Percentiles rank a stretch among this genome's conserved stretches.
Evolutionary conservation across 1,140 invertebrate genomes (phyloP).

Genomic region (Bradysia coprophila): DNA sequence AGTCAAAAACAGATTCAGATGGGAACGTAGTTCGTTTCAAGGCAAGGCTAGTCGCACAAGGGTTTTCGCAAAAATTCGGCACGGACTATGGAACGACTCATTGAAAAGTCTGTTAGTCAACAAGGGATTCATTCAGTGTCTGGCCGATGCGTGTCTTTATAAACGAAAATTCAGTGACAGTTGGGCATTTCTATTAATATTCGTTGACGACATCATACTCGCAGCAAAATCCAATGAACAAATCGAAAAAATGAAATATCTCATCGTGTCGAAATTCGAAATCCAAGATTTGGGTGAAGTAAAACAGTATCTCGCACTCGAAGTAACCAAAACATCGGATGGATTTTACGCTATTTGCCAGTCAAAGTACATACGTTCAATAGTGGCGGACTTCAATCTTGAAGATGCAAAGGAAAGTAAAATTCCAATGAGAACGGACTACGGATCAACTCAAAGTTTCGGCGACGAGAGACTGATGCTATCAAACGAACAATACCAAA

Average conservation of each 20-base stretch:
- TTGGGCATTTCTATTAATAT: slow-evolving; percentile 2
- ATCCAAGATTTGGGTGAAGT: slow-evolving; percentile 11
- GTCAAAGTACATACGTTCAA: neutral
- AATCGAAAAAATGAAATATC: slow-evolving; percentile 1
- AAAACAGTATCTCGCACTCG: slow-evolving; percentile 12
- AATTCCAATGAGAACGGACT: slow-evolving; percentile 4
- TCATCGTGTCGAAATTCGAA: slow-evolving; percentile 7
- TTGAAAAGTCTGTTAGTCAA: too few species aligned
- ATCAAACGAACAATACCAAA: slow-evolving; percentile 5
- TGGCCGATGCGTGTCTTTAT: too few species aligned
- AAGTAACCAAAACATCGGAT: slow-evolving; percentile 6
- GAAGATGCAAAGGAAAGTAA: slow-evolving; percentile 4
- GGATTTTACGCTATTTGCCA: slow-evolving; percentile 4
- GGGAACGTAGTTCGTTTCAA: too few species aligned
- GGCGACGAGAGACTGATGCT: neutral
- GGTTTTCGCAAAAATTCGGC: too few species aligned
- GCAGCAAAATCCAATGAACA: slow-evolving; percentile 1
- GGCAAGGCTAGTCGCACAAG: too few species aligned
- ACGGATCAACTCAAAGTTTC: slow-evolving; percentile 3
- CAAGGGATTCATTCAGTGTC: too few species aligned
- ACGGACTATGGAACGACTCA: too few species aligned
- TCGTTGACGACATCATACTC: slow-evolving; percentile 6
- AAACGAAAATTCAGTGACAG: too few species aligned
- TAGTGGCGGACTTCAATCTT: neutral
- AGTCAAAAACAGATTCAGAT: too few species aligned